These are phyloP conservation scores for Aptenodytes forsteri DNA, from an alignment of 2,113 vertebrate genomes.

Conservation along the genomic window DNA sequence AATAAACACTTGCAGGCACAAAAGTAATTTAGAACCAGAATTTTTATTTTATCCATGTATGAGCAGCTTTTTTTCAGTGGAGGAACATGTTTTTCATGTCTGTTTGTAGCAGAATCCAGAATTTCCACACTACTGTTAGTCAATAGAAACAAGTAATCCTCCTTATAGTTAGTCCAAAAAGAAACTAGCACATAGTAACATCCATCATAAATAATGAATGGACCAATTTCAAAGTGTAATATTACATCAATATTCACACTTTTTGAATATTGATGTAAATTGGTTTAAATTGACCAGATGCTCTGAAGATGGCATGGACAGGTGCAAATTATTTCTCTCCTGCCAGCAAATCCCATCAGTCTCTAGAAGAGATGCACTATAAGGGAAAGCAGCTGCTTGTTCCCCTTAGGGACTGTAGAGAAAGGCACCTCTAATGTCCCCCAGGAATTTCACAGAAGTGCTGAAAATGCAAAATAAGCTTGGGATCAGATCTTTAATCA, in stretches of 20 bases:
- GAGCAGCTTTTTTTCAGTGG: neutral
- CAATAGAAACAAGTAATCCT: neutral
- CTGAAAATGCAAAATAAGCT: constrained; percentile 26
- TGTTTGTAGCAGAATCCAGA: neutral
- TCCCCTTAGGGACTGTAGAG: neutral
- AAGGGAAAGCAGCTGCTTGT: constrained; percentile 27
- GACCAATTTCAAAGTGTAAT: neutral
- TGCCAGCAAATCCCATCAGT: constrained; percentile 30
- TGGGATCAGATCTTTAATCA: constrained; percentile 23
- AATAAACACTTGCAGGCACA: neutral
- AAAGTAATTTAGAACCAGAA: neutral
- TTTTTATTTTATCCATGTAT: neutral
- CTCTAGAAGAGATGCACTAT: neutral
- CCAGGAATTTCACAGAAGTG: neutral
- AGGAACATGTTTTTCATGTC: neutral
- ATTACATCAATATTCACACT: constrained; percentile 11
- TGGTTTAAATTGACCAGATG: constrained; percentile 59
- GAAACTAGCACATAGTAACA: neutral
- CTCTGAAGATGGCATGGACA: constrained; percentile 15
- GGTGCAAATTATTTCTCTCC: constrained; percentile 46
- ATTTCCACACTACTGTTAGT: neutral
- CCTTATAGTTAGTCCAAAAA: neutral
- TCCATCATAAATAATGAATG: neutral
- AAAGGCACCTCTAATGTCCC: constrained; percentile 1
- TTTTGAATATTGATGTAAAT: constrained; percentile 44